A percentile compares a stretch with the other conserved stretches of the same genome.
Evolutionary conservation across 1,140 invertebrate genomes (phyloP).

Genomic region (Drosophila equinoxialis): DNA sequence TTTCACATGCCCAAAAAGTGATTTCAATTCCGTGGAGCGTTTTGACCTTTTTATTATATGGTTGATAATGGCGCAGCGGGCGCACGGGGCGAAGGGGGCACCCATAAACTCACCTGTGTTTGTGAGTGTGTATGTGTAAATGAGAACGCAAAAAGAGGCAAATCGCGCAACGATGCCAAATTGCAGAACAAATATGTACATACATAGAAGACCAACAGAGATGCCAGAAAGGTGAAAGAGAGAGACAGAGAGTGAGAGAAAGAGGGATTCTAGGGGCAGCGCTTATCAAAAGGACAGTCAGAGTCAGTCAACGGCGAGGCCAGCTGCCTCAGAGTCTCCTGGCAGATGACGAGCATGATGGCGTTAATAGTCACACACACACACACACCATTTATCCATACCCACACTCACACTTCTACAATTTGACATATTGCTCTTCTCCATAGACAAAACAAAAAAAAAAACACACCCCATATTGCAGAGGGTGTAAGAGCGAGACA

Average conservation of each 20-base stretch:
- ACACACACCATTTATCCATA: neutral
- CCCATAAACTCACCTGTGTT: conserved; percentile 62
- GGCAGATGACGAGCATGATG: conserved; percentile 58
- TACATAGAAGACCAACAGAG: neutral
- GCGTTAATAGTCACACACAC: conserved; percentile 53
- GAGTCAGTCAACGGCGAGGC: conserved; percentile 16
- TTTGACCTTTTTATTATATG: conserved; percentile 29
- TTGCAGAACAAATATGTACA: conserved; percentile 81
- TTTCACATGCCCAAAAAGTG: conserved; percentile 54
- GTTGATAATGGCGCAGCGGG: conserved; percentile 66
- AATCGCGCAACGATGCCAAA: conserved; percentile 75
- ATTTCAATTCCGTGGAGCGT: conserved; percentile 43
- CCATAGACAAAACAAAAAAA: neutral
- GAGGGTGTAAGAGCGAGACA: conserved; percentile 44
- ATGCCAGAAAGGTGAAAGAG: neutral
- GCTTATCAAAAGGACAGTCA: conserved; percentile 79
- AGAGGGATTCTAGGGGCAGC: conserved; percentile 54
- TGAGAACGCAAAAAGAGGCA: conserved; percentile 80
- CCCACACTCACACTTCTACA: neutral
- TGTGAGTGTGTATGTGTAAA: conserved; percentile 35
- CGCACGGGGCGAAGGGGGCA: conserved; percentile 35
- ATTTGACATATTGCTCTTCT: conserved; percentile 45
- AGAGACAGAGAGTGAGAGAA: conserved; percentile 16
- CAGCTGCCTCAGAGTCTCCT: conserved; percentile 12
- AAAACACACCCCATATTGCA: conserved; percentile 39